Percentiles rank a stretch among this genome's conserved stretches.
These are phyloP conservation scores for Alviniconcha strummeri DNA, from an alignment of 2,888 invertebrate genomes.

Conservation along the genomic window DNA sequence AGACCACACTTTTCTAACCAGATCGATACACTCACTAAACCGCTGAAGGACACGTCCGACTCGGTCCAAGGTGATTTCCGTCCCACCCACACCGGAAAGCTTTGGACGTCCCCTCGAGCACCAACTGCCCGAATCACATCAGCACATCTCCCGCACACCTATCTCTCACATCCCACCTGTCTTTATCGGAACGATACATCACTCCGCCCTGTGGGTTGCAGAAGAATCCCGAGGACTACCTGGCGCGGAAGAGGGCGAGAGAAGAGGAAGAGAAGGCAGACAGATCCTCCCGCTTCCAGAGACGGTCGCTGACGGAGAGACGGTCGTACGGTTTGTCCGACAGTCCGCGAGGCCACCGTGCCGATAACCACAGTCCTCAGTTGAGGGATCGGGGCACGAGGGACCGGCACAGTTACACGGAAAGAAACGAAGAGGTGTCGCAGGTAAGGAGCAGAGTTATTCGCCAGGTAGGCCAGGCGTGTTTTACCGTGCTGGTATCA, in stretches of 20 bases:
- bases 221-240: conserved; percentile 63
- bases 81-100: no score
- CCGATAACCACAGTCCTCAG: conserved; percentile 4
- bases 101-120: no score
- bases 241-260: conserved; percentile 53
- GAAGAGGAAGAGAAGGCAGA: conserved; percentile 57
- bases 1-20: no score
- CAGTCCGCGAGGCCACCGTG: not conserved
- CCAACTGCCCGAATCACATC: no score
- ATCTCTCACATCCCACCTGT: no score
- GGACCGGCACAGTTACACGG: conserved; percentile 28
- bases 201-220: conserved; percentile 40
- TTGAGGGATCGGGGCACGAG: conserved; percentile 15
- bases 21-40: no score
- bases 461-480: no score
- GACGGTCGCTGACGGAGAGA: conserved; percentile 36
- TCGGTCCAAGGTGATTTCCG: no score
- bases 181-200: no score
- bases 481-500: not conserved
- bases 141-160: no score
- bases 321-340: conserved; percentile 14
- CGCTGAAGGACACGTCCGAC: no score
- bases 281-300: conserved; percentile 50
- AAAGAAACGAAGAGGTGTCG: conserved; percentile 26
- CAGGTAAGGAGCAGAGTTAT: conserved; percentile 4